Conservation (phyloP, 1,140 invertebrate genomes). For the Anthonomus grandis region DNA sequence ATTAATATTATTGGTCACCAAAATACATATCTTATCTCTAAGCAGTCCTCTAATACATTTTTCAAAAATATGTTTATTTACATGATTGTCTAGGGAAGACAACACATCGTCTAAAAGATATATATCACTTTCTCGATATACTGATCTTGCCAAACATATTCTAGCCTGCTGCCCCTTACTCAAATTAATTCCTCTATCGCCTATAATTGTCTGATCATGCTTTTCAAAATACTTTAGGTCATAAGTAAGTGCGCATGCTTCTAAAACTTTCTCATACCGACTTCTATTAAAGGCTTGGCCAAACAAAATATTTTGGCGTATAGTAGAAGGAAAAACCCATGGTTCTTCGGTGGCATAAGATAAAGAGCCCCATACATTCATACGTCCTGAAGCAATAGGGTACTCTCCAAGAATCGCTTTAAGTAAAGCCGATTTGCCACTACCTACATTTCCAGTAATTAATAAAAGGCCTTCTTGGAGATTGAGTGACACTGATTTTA, state of each 20-base stretch:
- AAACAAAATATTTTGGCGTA: constrained; percentile 64
- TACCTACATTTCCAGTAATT: constrained; percentile 68
- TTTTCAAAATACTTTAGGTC: constrained; percentile 68
- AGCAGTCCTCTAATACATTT: constrained; percentile 67
- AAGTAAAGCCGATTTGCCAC: constrained; percentile 77
- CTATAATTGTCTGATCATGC: constrained; percentile 75
- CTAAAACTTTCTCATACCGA: constrained; percentile 63
- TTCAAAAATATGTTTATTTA: constrained; percentile 67
- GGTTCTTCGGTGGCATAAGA: constrained; percentile 62
- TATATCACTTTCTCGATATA: constrained; percentile 74
- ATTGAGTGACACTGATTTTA: constrained; percentile 58
- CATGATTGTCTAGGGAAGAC: constrained; percentile 72
- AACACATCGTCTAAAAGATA: constrained; percentile 84
- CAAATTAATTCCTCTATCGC: constrained; percentile 77
- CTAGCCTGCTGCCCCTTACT: constrained; percentile 90
- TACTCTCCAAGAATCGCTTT: constrained; percentile 78
- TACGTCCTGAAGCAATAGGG: constrained; percentile 51
- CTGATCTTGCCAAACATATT: constrained; percentile 78
- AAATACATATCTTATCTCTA: constrained; percentile 66
- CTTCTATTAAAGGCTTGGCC: constrained; percentile 48
- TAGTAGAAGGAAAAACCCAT: constrained; percentile 55
- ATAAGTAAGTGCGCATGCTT: constrained; percentile 60
- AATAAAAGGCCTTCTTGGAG: constrained; percentile 57
- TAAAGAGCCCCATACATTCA: constrained; percentile 50
- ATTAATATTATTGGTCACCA: constrained; percentile 87